phyloP scores from a whole-genome alignment of 2,888 invertebrate species.

The Rhamnusium bicolor region DNA sequence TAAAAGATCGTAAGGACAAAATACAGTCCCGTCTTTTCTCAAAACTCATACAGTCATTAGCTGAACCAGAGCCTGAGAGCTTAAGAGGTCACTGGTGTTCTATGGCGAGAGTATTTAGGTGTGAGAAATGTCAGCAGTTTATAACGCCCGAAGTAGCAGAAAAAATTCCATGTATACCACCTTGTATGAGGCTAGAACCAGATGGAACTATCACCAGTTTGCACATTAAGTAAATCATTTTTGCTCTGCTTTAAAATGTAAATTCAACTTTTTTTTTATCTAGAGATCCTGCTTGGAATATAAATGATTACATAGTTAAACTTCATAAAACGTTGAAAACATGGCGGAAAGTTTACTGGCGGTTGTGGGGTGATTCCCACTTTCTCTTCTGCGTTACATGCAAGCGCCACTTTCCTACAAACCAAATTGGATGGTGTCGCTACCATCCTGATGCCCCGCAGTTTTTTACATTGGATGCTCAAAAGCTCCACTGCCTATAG shows the following conservation, averaged over 20 bases:
- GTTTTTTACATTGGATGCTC: conserved; percentile 80
- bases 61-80: conserved; percentile 83
- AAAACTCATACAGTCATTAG: conserved; percentile 85
- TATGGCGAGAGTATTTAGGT: conserved; percentile 84
- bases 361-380: conserved; percentile 93
- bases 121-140: conserved; percentile 83
- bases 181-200: conserved; percentile 81
- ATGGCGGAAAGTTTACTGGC: conserved; percentile 94
- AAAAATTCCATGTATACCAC: conserved; percentile 82
- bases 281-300: conserved; percentile 85
- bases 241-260: neutral
- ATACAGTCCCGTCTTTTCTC: conserved; percentile 88
- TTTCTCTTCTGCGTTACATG: conserved; percentile 87
- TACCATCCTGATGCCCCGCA: conserved; percentile 86
- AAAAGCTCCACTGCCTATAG: conserved; percentile 81
- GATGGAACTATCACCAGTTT: conserved; percentile 82
- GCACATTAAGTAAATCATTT: conserved; percentile 73
- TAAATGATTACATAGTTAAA: conserved; percentile 85
- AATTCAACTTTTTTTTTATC: conserved; percentile 33
- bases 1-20: conserved; percentile 91
- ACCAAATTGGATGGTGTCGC: conserved; percentile 86
- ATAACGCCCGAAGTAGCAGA: conserved; percentile 81
- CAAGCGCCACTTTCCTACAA: conserved; percentile 83
- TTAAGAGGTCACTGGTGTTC: conserved; percentile 87
- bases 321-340: conserved; percentile 85